phyloP scores from a whole-genome alignment of 2,888 invertebrate genomes.

The Polydrusus tereticollis region DNA sequence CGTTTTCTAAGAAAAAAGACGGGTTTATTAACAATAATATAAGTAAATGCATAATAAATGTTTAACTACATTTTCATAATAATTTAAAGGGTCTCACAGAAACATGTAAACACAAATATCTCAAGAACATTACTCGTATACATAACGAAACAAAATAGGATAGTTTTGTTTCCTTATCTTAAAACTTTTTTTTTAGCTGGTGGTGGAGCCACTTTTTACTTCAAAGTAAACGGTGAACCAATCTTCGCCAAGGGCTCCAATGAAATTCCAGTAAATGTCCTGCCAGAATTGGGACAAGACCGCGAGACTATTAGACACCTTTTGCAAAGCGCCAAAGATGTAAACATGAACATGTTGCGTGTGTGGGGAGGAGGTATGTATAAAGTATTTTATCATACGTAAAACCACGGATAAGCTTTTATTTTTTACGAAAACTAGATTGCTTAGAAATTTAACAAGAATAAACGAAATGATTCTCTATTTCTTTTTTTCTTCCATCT shows the following conservation, averaged over 20 bases:
- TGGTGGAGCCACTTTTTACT: conserved; percentile 88
- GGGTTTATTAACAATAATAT: too few species aligned
- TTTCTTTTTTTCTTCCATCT: too few species aligned
- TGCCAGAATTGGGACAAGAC: conserved; percentile 80
- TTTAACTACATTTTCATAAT: too few species aligned
- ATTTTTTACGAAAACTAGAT: too few species aligned
- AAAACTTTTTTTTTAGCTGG: conserved; percentile 52
- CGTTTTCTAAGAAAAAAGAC: too few species aligned
- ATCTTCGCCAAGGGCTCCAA: conserved; percentile 97
- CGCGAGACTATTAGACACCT: conserved; percentile 73
- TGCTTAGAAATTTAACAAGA: not conserved
- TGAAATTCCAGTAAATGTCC: conserved; percentile 89
- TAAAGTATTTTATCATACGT: too few species aligned
- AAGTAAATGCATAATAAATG: too few species aligned
- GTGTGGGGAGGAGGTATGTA: conserved; percentile 93
- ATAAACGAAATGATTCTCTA: too few species aligned
- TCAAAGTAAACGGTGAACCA: conserved; percentile 85
- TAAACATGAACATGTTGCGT: conserved; percentile 93
- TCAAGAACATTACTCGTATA: too few species aligned
- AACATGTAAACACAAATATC: not conserved
- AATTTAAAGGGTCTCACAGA: too few species aligned
- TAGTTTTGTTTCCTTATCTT: not conserved
- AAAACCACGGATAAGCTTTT: too few species aligned
- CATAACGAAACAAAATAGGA: too few species aligned
- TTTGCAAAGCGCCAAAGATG: conserved; percentile 77